Percentiles rank a stretch among this genome's conserved stretches.
phyloP scores from a whole-genome alignment of 2,113 vertebrate genomes.

The Leucopsar rothschildi region DNA sequence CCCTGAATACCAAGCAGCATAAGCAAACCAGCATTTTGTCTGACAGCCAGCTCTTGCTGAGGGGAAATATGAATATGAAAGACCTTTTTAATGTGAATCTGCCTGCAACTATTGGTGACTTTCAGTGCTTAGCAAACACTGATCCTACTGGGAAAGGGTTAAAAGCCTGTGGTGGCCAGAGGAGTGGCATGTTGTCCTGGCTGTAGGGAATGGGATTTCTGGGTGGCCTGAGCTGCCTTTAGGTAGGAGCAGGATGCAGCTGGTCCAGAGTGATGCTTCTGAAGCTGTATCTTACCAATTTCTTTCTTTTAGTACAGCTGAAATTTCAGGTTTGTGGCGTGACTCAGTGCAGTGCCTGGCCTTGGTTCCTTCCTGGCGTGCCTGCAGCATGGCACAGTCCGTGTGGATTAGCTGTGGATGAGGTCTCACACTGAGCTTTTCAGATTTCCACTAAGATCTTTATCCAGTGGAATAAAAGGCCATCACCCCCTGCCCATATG shows the following conservation, averaged over 20 bases:
- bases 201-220: background rate
- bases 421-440: background rate
- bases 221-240: background rate
- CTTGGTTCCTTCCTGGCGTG: background rate
- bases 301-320: background rate
- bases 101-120: background rate
- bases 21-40: background rate
- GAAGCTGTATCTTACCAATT: background rate
- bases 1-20: background rate
- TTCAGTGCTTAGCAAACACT: background rate
- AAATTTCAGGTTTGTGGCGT: background rate
- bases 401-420: background rate
- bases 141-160: background rate
- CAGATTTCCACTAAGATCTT: conserved; percentile 33
- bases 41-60: background rate
- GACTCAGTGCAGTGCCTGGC: background rate
- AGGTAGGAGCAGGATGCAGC: background rate
- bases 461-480: conserved; percentile 33
- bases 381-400: background rate
- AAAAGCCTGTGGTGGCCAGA: background rate
- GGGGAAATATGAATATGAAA: background rate
- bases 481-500: conserved; percentile 29
- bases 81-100: background rate
- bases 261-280: background rate
- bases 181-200: background rate